Conservation (phyloP, 1,140 invertebrate genomes). For the Gryon sp. region DNA sequence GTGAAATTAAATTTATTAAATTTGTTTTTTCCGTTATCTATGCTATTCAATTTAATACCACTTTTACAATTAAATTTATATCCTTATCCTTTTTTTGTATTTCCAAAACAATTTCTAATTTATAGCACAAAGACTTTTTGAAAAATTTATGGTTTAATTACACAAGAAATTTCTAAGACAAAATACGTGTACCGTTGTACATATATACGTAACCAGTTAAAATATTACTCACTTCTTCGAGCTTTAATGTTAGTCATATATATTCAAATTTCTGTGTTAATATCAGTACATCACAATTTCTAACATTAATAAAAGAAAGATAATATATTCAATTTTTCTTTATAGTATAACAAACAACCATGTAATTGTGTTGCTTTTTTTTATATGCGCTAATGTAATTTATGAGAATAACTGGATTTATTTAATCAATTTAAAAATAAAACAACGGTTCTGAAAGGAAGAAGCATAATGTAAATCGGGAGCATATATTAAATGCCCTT, state of each 20-base stretch:
- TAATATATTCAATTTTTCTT: neutral
- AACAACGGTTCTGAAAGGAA: too few relatives aligned
- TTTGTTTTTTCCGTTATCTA: too few relatives aligned
- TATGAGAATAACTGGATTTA: too few relatives aligned
- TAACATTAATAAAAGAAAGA: neutral
- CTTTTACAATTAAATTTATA: too few relatives aligned
- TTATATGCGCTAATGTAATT: neutral
- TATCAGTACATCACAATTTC: constrained; percentile 19
- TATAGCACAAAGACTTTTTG: too few relatives aligned
- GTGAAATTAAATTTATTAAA: too few relatives aligned
- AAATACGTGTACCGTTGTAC: neutral
- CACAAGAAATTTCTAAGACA: neutral
- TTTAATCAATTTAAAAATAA: too few relatives aligned
- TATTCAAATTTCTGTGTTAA: constrained; percentile 26
- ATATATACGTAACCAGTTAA: neutral
- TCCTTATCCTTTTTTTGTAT: too few relatives aligned
- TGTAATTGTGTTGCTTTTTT: neutral
- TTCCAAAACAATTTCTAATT: too few relatives aligned
- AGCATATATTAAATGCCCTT: too few relatives aligned
- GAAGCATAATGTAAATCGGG: too few relatives aligned
- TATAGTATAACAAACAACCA: neutral
- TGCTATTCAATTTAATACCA: too few relatives aligned
- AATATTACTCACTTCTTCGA: constrained; percentile 5
- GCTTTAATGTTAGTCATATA: constrained; percentile 14
- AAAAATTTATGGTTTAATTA: constrained; percentile 5